These are phyloP conservation scores for Caenorhabditis sinica DNA, from an alignment of 2,888 invertebrate species.

Conservation along the genomic window DNA sequence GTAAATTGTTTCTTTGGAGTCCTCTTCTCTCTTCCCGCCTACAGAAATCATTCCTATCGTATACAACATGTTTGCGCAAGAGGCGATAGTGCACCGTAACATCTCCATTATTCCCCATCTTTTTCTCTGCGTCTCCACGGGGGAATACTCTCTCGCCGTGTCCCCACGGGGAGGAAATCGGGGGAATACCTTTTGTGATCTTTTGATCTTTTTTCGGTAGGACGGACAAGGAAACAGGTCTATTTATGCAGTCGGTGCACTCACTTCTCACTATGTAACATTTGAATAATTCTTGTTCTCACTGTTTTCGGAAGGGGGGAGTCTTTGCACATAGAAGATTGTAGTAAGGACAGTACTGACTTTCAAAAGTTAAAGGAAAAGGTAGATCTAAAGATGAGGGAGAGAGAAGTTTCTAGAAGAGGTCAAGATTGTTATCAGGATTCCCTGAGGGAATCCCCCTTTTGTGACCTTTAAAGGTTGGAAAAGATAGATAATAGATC, in stretches of 20 bases:
- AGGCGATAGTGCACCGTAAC: too few species aligned
- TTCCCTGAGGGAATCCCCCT: too few species aligned
- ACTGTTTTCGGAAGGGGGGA: not conserved
- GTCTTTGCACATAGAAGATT: not conserved
- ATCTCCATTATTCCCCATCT: not conserved
- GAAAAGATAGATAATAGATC: too few species aligned
- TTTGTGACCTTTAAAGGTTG: too few species aligned
- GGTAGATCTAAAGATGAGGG: too few species aligned
- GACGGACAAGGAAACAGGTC: constrained; percentile 1
- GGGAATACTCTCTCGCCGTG: constrained; percentile 58
- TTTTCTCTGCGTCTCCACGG: constrained; percentile 31
- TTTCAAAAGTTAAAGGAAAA: too few species aligned
- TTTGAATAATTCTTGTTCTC: not conserved
- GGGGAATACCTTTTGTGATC: constrained; percentile 22
- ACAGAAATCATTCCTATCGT: constrained; percentile 4
- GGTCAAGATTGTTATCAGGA: too few species aligned
- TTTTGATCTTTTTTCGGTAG: not conserved
- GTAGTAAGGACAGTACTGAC: too few species aligned
- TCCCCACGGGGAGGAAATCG: constrained; percentile 6
- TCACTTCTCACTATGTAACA: not conserved
- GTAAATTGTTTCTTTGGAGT: not conserved
- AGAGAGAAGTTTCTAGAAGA: too few species aligned
- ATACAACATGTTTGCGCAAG: constrained; percentile 40
- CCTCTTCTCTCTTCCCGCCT: not conserved
- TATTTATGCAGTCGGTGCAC: constrained; percentile 13